Base-by-base conservation (phyloP, 2,113 vertebrate species). In the Camarhynchus parvulus region DNA sequence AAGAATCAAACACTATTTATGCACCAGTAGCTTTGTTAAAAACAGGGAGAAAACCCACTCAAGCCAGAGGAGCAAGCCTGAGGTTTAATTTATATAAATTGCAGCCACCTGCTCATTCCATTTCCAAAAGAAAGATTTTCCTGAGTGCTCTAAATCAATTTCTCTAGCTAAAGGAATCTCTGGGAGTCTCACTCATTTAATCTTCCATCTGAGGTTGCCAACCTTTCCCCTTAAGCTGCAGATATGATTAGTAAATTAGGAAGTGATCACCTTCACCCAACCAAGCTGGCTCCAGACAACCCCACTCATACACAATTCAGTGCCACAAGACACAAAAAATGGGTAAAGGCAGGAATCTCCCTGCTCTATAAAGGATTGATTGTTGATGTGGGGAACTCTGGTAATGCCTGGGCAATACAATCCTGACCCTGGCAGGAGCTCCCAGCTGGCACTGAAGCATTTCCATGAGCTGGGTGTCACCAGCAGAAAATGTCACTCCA, bases 21-120 rank as follows among this genome's bases (percentile, higher is more conserved):
- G 79, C 73, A 44, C 69, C 66, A 76, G 55, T 41, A 72, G 76
- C 74, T 96, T 89, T 90, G 78, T 58, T 91, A 80, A 92, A 95
- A 93, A 39, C 23, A 37, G 58, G 37, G 5, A 13, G 24, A 73
- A 74, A 83, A 70, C 7, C 14, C 25, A 35, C 49, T 56, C 31
- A 42, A 64, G 66, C 58, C 87, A 56, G 47, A 88, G 74, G 56
- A 92, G 95, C 23, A 83, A 84, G 41, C 35, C 79, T 76, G 86
- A 53, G 16, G 80, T 88, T 92, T 95, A 94, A 96, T 95, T 90
- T 92, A 85, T 92, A 92, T 95, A 94, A 97, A 97, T 97, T 88
- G 63, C 80, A 90, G 78, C 72, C 90, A 86, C 81, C 89, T 92
- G 91, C 72, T 94, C 35, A 22, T 69, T 75, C 69, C 14, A 33